phyloP scores from a whole-genome alignment of 2,888 invertebrate species.

The Acleris cristana region DNA sequence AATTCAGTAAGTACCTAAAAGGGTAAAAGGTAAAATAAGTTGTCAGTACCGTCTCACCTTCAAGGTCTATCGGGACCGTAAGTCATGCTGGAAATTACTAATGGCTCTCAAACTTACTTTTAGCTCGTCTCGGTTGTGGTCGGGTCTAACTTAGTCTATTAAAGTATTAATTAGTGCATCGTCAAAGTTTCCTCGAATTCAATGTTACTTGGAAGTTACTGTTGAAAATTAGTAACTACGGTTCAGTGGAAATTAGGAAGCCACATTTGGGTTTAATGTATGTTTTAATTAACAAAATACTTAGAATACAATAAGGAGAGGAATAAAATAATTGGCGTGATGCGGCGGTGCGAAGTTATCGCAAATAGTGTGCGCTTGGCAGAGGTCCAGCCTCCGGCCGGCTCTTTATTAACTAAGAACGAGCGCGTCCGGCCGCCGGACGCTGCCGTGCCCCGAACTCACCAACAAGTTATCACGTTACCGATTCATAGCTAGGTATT shows the following conservation, averaged over 20 bases:
- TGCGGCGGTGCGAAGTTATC: constrained; percentile 30
- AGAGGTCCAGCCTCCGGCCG: constrained; percentile 27
- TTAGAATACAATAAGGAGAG: constrained; percentile 10
- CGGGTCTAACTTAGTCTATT: constrained; percentile 22
- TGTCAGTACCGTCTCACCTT: background rate
- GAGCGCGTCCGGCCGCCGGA: constrained; percentile 22
- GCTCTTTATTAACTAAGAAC: constrained; percentile 39
- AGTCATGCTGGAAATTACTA: constrained; percentile 20
- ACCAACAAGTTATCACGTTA: constrained; percentile 25
- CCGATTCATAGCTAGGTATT: background rate
- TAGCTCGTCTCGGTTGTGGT: constrained; percentile 14
- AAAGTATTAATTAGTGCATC: constrained; percentile 26
- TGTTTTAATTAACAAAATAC: constrained; percentile 11
- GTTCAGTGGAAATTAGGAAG: too few relatives aligned
- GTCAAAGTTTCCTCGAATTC: constrained; percentile 14
- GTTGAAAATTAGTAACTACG: background rate
- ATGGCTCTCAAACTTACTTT: constrained; percentile 22
- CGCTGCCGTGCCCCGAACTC: constrained; percentile 16
- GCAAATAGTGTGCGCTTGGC: constrained; percentile 32
- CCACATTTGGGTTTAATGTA: too few relatives aligned
- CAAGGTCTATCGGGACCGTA: constrained; percentile 7
- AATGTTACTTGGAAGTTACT: constrained; percentile 4
- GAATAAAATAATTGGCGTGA: constrained; percentile 21
- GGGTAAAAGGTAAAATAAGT: background rate
- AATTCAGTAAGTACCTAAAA: too few relatives aligned